Evolutionary conservation across 2,797 vertebrate species (phyloP), one percentile per base, ranked within the genome.

Genomic region (Micromesistius poutassou): DNA sequence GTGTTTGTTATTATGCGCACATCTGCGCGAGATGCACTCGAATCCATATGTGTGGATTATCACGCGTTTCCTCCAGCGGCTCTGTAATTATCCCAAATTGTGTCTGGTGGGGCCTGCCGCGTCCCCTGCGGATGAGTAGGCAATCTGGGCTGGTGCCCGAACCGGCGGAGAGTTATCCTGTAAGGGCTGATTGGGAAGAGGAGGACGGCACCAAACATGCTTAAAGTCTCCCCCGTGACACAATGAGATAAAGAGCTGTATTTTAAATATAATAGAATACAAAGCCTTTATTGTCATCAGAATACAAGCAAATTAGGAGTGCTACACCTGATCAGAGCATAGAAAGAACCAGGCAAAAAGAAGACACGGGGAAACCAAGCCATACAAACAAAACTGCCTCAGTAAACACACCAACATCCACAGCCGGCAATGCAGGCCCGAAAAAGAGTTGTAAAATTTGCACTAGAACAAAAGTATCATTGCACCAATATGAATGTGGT

Each of bases 71-170:
- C 81, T 81, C 81, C 42, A 85, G 78, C 81, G 72, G 71, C 76
- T 71, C 82, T 84, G 80, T 89, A 89, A 91, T 91, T 89, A 88
- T 87, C 78, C 85, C 77, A 87, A 81, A 90, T 77, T 74, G 76
- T 79, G 87, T 86, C 87, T 84, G 77, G 10, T 79, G 83, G 85
- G 85, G 81, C 78, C 79, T 66, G 81, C 78, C 78, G 84, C n/a
- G 0, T 86, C 84, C 80, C 66, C 36, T 5, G 82, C 84, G 83
- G 35, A 76, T 16, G 36, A 77, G n/a, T 83, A 81, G 55, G 77
- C 72, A 75, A 80, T 89, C 86, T 84, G 84, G 85, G 84, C 85
- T 86, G 76, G 72, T 40, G 82, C 81, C 87, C 84, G 85, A 84
- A 78, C 82, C 84, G 83, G 78, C 76, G 4, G 77, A 77, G 86